Conservation (phyloP, 2,888 invertebrate species). For the Oxytorus armatus region DNA sequence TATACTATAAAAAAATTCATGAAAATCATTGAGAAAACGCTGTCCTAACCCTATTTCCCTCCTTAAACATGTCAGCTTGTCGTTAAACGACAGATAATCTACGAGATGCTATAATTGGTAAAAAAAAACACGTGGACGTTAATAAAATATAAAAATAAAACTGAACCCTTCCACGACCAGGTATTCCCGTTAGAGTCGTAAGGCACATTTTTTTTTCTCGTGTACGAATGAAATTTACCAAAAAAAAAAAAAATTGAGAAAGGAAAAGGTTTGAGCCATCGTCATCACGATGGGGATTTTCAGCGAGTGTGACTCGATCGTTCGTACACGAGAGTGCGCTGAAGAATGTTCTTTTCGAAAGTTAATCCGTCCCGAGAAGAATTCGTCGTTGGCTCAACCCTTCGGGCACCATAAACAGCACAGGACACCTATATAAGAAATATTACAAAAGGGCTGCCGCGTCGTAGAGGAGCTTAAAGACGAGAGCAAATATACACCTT, state of each 20-base stretch:
- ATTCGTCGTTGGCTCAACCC: conserved; percentile 68
- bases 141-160: conserved; percentile 49
- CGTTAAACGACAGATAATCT: conserved; percentile 63
- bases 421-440: conserved; percentile 35
- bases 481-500: conserved; percentile 22
- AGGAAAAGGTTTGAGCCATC: conserved; percentile 5
- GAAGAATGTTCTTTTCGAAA: conserved; percentile 33
- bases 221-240: conserved; percentile 1
- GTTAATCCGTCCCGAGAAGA: conserved; percentile 57
- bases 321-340: conserved; percentile 5
- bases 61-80: conserved; percentile 4
- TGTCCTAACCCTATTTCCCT: conserved; percentile 1
- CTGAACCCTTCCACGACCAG: conserved; percentile 29
- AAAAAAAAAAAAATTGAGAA: conserved; percentile 10
- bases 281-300: background rate
- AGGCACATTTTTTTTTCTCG: conserved; percentile 47
- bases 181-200: conserved; percentile 55
- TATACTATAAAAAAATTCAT: no score
- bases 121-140: conserved; percentile 50
- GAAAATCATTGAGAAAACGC: no score
- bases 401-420: conserved; percentile 72
- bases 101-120: conserved; percentile 27
- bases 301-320: conserved; percentile 27
- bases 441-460: conserved; percentile 34
- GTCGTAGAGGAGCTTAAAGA: conserved; percentile 24